Percentiles rank a stretch among this genome's conserved stretches.
These are phyloP conservation scores for Meloidogyne floridensis DNA, from an alignment of 1,140 invertebrate genomes.

Conservation along the genomic window DNA sequence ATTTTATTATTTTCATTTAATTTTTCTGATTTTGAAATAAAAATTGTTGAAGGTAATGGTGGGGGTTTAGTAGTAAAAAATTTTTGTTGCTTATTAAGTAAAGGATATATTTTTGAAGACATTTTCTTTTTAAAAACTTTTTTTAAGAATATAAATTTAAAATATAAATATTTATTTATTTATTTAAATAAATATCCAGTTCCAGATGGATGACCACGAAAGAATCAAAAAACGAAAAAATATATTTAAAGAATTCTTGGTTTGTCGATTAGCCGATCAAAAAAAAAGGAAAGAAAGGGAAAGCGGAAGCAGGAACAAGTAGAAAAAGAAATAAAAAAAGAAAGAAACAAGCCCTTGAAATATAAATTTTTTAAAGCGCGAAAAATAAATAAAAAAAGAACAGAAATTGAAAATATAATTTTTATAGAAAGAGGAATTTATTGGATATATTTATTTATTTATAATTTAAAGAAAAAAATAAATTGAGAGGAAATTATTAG, in stretches of 20 bases:
- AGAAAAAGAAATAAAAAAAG: background rate
- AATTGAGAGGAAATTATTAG: too few relatives aligned
- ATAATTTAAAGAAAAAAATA: too few relatives aligned
- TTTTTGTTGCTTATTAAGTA: background rate
- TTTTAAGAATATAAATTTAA: too few relatives aligned
- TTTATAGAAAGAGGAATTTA: too few relatives aligned
- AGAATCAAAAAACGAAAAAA: background rate
- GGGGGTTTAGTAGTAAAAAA: background rate
- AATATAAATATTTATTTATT: too few relatives aligned
- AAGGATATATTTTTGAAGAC: background rate
- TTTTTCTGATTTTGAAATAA: slow-evolving; percentile 1
- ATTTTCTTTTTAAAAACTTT: too few relatives aligned
- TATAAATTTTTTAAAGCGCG: background rate
- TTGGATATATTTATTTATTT: too few relatives aligned
- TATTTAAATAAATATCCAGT: background rate
- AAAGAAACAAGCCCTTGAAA: slow-evolving; percentile 1
- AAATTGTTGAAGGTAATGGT: background rate
- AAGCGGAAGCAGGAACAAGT: background rate
- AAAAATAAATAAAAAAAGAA: background rate
- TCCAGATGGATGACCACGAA: slow-evolving; percentile 8
- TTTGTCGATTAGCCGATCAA: background rate
- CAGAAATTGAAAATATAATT: background rate
- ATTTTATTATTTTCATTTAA: background rate
- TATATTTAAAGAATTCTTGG: background rate
- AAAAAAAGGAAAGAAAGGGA: background rate